phyloP scores from a whole-genome alignment of 2,113 vertebrate species.

The Fukomys damarensis region DNA sequence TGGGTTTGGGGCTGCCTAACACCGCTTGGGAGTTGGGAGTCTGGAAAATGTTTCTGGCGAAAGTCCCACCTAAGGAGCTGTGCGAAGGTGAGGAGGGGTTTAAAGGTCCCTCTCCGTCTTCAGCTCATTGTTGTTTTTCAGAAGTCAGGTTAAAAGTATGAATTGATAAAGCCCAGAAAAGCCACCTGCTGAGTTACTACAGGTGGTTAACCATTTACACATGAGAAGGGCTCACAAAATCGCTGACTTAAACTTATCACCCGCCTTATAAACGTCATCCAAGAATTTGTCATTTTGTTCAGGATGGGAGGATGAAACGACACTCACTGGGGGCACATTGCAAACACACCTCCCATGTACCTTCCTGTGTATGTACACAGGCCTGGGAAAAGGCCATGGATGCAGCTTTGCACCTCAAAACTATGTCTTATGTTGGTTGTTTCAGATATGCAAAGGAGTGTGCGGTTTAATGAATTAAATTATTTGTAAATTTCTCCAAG shows the following conservation, averaged over 20 bases:
- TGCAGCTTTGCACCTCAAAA: background rate
- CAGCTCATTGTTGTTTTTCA: background rate
- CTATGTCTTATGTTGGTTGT: background rate
- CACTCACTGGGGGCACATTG: background rate
- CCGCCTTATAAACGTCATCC: background rate
- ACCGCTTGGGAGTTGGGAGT: background rate
- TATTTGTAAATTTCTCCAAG: constrained; percentile 11
- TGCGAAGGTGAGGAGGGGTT: background rate
- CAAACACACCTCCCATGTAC: background rate
- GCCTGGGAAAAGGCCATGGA: background rate
- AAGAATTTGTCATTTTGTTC: background rate
- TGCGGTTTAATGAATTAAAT: background rate
- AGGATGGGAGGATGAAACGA: background rate
- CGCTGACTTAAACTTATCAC: background rate
- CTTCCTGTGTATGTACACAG: background rate
- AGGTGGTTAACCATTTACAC: background rate
- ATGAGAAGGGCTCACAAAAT: background rate
- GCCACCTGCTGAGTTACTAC: background rate
- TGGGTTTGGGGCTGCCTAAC: background rate
- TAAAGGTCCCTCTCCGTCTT: background rate
- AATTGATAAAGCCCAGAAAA: background rate
- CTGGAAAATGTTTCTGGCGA: background rate
- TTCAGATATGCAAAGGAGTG: background rate
- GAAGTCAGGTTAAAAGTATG: background rate
- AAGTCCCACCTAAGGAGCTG: background rate